Conservation (phyloP, 1,140 invertebrate genomes). For the Odontomachus brunneus region DNA sequence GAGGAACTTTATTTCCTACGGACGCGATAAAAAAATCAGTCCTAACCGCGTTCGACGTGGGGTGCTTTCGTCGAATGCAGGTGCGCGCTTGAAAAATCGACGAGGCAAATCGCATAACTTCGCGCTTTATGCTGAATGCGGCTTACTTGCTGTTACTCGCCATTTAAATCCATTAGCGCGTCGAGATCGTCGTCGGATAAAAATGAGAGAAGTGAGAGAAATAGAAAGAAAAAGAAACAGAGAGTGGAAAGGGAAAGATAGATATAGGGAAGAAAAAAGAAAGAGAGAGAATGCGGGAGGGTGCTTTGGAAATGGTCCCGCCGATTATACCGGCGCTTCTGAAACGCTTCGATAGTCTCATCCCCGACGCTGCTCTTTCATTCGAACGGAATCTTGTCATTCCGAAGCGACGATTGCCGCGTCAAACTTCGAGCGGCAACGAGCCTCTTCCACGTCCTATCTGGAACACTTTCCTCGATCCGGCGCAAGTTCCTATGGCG, state of each 20-base stretch:
- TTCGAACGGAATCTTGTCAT: conserved; percentile 55
- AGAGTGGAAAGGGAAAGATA: too few species aligned
- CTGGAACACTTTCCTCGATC: conserved; percentile 64
- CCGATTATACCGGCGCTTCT: conserved; percentile 54
- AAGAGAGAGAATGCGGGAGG: not conserved
- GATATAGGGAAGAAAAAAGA: not conserved
- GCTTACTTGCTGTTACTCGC: conserved; percentile 42
- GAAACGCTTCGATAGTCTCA: conserved; percentile 35
- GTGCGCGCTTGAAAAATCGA: conserved; percentile 11
- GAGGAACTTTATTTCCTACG: conserved; percentile 31
- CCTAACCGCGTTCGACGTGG: not conserved
- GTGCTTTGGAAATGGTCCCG: conserved; percentile 52
- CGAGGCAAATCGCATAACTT: conserved; percentile 48
- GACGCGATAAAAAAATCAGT: conserved; percentile 30
- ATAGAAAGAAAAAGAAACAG: too few species aligned
- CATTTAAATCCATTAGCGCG: conserved; percentile 55
- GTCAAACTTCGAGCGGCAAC: conserved; percentile 50
- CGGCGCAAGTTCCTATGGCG: conserved; percentile 70
- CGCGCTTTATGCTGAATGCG: conserved; percentile 1
- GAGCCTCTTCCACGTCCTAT: conserved; percentile 27
- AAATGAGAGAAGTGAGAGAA: not conserved
- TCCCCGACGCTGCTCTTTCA: conserved; percentile 41
- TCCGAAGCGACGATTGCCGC: conserved; percentile 57
- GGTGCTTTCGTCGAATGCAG: conserved; percentile 32
- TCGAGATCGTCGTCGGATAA: conserved; percentile 50